phyloP scores from a whole-genome alignment of 2,113 vertebrate genomes.

The Upupa epops region DNA sequence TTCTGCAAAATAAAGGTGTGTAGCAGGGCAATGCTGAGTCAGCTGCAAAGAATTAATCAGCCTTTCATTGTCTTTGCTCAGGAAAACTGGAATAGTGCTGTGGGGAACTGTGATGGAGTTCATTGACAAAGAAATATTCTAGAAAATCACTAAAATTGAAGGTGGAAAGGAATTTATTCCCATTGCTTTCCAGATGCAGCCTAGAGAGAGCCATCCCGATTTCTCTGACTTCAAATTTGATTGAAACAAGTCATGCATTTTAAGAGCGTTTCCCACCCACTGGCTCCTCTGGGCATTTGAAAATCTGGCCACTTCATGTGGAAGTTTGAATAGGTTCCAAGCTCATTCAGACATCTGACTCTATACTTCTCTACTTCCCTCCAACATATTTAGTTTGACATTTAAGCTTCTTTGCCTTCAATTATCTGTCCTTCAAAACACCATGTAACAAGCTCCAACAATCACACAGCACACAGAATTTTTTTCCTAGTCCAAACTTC shows the following conservation, averaged over 20 bases:
- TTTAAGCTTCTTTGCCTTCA: not conserved
- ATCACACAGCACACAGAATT: not conserved
- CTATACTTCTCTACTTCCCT: not conserved
- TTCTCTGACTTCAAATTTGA: not conserved
- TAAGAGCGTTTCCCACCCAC: not conserved
- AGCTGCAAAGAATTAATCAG: constrained; percentile 20
- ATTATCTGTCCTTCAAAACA: not conserved
- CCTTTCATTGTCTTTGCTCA: not conserved
- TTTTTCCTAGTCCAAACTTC: not conserved
- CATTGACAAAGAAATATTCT: not conserved
- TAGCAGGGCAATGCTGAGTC: not conserved
- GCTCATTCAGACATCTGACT: not conserved
- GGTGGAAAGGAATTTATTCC: not conserved
- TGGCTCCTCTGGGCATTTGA: not conserved
- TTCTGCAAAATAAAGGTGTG: not conserved
- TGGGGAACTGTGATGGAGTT: not conserved
- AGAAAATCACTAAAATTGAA: not conserved
- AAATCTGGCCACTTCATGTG: not conserved
- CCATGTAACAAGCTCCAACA: not conserved
- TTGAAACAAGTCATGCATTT: not conserved
- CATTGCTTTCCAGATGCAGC: not conserved
- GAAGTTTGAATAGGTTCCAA: not conserved
- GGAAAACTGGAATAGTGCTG: not conserved
- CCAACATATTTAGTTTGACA: not conserved
- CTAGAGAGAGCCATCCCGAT: not conserved